A percentile compares a stretch with the other conserved stretches of the same genome.
These are phyloP conservation scores for Rhinella marina DNA, from an alignment of 2,797 vertebrate genomes.

Conservation along the genomic window DNA sequence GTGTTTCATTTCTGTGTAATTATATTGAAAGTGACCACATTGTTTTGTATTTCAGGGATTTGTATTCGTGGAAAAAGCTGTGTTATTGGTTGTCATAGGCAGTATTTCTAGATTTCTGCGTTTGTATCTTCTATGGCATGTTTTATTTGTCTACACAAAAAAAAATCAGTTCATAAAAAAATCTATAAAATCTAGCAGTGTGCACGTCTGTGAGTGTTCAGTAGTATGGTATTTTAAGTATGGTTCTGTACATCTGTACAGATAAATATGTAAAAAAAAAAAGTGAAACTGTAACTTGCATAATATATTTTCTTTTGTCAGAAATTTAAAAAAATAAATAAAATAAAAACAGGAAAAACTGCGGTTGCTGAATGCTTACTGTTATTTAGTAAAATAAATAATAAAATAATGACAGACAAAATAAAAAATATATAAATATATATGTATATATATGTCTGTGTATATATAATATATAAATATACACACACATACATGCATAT, in stretches of 20 bases:
- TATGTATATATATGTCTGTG: not conserved
- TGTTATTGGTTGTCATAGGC: constrained; percentile 20
- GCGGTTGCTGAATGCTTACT: constrained; percentile 69
- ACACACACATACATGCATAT: not conserved
- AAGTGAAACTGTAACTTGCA: constrained; percentile 67
- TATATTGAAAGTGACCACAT: constrained; percentile 55
- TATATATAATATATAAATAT: not conserved
- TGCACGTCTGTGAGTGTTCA: constrained; percentile 70
- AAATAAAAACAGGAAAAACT: constrained; percentile 76
- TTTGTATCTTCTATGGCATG: constrained; percentile 76
- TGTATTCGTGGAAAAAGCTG: constrained; percentile 50
- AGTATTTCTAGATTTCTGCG: constrained; percentile 26
- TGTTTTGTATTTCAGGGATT: constrained; percentile 51
- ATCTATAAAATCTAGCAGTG: constrained; percentile 31
- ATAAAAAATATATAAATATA: not conserved
- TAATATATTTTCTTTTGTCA: constrained; percentile 77
- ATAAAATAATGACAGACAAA: not conserved
- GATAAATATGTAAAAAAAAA: constrained; percentile 69
- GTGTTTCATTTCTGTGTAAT: constrained; percentile 13
- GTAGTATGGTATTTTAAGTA: constrained; percentile 71
- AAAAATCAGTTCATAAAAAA: constrained; percentile 16
- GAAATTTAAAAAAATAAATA: constrained; percentile 79
- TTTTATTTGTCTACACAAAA: constrained; percentile 70
- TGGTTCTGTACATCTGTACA: constrained; percentile 63
- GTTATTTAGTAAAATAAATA: constrained; percentile 46